Percentiles rank a stretch among this genome's conserved stretches.
Evolutionary conservation across 2,888 invertebrate species (phyloP).

Genomic region (Tachina lurida): DNA sequence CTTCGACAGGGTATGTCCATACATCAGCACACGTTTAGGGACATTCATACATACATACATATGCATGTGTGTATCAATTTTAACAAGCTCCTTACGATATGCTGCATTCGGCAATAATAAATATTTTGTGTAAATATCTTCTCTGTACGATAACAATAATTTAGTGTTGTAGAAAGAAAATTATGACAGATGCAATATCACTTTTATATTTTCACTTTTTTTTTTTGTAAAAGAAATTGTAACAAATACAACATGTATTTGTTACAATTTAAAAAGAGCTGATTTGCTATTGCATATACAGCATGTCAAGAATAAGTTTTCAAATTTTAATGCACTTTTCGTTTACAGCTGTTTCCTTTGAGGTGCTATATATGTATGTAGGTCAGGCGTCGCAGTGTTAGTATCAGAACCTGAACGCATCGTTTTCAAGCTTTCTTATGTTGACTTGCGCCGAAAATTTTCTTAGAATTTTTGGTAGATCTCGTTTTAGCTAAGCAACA

Average conservation of each 20-base stretch:
- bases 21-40: background rate
- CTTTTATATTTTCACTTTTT: background rate
- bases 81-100: slow-evolving; percentile 26
- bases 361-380: too few relatives aligned
- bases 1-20: too few relatives aligned
- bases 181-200: slow-evolving; percentile 30
- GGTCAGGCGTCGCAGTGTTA: too few relatives aligned
- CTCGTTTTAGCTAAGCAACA: too few relatives aligned
- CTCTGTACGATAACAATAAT: slow-evolving; percentile 24
- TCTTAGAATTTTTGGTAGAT: too few relatives aligned
- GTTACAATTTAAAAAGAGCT: background rate
- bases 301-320: too few relatives aligned
- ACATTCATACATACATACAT: background rate
- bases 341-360: too few relatives aligned
- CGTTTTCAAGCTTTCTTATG: too few relatives aligned
- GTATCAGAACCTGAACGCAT: too few relatives aligned
- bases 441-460: too few relatives aligned
- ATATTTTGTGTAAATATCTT: slow-evolving; percentile 12
- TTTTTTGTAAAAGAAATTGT: background rate
- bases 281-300: background rate
- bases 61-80: slow-evolving; percentile 8
- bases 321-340: too few relatives aligned
- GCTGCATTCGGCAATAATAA: slow-evolving; percentile 20
- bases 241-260: background rate
- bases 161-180: slow-evolving; percentile 12